Conservation (phyloP, 2,888 invertebrate genomes). For the Oithona nana region DNA sequence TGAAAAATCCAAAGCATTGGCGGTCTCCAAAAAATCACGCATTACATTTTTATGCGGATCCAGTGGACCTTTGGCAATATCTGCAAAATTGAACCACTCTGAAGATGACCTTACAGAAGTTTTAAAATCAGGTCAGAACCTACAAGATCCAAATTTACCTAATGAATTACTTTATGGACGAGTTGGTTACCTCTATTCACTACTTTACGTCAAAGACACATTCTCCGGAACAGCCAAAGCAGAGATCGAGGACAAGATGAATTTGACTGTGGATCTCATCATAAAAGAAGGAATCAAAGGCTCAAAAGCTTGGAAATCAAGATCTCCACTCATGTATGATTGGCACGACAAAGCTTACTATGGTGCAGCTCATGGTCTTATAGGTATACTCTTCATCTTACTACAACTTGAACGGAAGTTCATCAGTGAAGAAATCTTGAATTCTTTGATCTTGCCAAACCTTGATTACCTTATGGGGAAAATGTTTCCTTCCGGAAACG, state of each 20-base stretch:
- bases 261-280: background rate
- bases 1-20: background rate
- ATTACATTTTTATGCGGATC: background rate
- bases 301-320: background rate
- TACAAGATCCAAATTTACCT: constrained; percentile 27
- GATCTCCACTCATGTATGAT: constrained; percentile 50
- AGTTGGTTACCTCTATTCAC: constrained; percentile 56
- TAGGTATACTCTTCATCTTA: constrained; percentile 64
- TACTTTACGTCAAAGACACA: constrained; percentile 42
- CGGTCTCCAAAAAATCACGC: background rate
- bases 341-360: constrained; percentile 73
- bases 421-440: background rate
- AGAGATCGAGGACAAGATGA: too few species aligned
- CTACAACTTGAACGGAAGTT: constrained; percentile 39
- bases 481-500: constrained; percentile 30
- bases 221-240: background rate
- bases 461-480: constrained; percentile 20
- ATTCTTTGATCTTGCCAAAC: background rate
- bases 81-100: background rate
- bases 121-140: background rate
- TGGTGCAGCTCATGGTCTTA: constrained; percentile 73
- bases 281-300: background rate
- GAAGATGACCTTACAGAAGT: background rate
- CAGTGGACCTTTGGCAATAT: background rate
- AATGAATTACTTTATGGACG: constrained; percentile 73